Evolutionary conservation across 2,888 invertebrate species (phyloP).

Genomic region (Amaurobius ferox): DNA sequence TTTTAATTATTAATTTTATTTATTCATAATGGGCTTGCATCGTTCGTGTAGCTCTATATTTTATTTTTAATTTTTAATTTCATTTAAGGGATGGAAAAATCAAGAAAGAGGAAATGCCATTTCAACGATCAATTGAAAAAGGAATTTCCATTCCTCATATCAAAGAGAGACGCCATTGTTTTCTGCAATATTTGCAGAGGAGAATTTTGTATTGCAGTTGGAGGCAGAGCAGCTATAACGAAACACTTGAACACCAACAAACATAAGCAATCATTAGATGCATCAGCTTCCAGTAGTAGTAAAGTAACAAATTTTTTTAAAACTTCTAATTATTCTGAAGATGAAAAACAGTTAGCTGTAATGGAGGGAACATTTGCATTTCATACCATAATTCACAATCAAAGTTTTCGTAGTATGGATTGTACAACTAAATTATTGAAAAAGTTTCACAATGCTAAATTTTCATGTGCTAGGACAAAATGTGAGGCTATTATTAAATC

Average conservation of each 20-base stretch:
- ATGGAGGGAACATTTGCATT: conserved; percentile 6
- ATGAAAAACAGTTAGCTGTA: background rate
- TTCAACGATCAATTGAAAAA: background rate
- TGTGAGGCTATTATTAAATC: background rate
- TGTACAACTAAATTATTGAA: conserved; percentile 30
- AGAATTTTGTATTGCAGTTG: conserved; percentile 6
- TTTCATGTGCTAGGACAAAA: conserved; percentile 18
- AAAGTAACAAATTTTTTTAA: background rate
- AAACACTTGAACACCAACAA: background rate
- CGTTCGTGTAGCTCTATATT: background rate
- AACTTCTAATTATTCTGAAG: background rate
- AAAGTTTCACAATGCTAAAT: conserved; percentile 28
- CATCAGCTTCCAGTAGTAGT: background rate
- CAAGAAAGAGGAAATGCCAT: background rate
- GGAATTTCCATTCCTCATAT: conserved; percentile 1
- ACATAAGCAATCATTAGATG: background rate
- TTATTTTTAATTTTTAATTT: background rate
- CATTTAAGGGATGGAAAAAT: background rate
- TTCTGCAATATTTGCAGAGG: background rate
- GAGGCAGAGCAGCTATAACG: background rate
- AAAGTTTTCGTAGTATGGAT: background rate
- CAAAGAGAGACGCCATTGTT: background rate
- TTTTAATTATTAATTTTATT: no score
- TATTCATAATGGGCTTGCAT: background rate
- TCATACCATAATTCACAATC: conserved; percentile 7